Evolutionary conservation across 2,113 vertebrate genomes (phyloP).

Genomic region (Xyrauchen texanus): DNA sequence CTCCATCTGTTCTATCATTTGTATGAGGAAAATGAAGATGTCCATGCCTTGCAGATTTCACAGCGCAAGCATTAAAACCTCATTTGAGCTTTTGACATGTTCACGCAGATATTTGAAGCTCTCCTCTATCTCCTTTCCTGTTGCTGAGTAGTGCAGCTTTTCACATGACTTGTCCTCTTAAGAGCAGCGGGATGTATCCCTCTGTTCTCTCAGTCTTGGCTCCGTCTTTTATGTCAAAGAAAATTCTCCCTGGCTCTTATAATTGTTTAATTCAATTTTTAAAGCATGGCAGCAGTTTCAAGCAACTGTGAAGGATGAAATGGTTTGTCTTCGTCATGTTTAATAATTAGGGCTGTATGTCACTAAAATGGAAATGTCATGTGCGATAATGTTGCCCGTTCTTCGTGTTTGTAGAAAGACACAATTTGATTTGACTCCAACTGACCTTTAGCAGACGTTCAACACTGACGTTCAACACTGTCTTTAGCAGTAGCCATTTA

Average conservation of each 20-base stretch:
- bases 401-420: constrained; percentile 12
- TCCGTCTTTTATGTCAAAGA: not conserved
- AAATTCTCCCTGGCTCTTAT: not conserved
- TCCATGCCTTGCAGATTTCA: constrained; percentile 30
- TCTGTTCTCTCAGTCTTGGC: constrained; percentile 3
- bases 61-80: constrained; percentile 34
- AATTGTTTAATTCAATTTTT: not conserved
- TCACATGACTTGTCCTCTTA: not conserved
- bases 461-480: not conserved
- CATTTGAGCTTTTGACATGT: constrained; percentile 28
- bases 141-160: constrained; percentile 14
- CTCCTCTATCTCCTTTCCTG: constrained; percentile 18
- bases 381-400: constrained; percentile 39
- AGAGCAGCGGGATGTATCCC: not conserved
- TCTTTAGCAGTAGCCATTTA: not conserved
- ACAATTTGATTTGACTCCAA: constrained; percentile 22
- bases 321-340: not conserved
- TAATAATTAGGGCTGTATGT: constrained; percentile 32
- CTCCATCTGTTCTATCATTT: constrained; percentile 58
- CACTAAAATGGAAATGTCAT: constrained; percentile 29
- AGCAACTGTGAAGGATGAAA: not conserved
- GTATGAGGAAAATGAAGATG: constrained; percentile 36
- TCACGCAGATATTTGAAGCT: constrained; percentile 24
- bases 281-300: not conserved
- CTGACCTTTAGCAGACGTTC: constrained; percentile 38